Evolutionary conservation across 1,140 invertebrate species (phyloP).

Genomic region (Caenorhabditis elegans): WBcel235 BX284604.4:3864001-3864500

Average conservation of each 20-base stretch:
- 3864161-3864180: conserved; percentile 25
- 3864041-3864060: conserved; percentile 41
- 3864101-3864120: conserved; percentile 5
- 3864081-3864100: background rate
- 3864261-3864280: conserved; percentile 40
- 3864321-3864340: background rate
- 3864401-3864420: conserved; percentile 24
- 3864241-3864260: conserved; percentile 35
- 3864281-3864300: too few relatives aligned
- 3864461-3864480: conserved; percentile 33
- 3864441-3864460: conserved; percentile 35
- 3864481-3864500: conserved; percentile 27
- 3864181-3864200: conserved; percentile 21
- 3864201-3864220: conserved; percentile 40
- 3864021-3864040: conserved; percentile 18
- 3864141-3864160: conserved; percentile 7
- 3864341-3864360: conserved; percentile 36
- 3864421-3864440: conserved; percentile 33
- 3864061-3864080: conserved; percentile 20
- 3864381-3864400: background rate
- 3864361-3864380: conserved; percentile 13
- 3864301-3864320: background rate
- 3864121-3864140: background rate
- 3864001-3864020: conserved; percentile 32
- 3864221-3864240: conserved; percentile 7